Conservation (phyloP, 2,888 invertebrate species). For the Bedellia somnulentella region DNA sequence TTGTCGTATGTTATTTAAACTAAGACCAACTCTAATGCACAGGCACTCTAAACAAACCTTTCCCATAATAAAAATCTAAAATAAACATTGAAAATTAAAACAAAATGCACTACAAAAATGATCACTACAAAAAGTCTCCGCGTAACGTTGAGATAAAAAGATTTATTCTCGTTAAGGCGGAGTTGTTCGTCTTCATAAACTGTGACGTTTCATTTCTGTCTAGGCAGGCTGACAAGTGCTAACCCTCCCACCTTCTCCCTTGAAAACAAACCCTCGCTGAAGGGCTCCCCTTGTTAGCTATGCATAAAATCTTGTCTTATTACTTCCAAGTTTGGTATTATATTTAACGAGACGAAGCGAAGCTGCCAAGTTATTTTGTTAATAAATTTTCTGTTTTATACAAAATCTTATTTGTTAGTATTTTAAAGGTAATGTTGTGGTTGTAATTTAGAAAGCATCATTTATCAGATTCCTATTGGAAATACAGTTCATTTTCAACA, state of each 20-base stretch:
- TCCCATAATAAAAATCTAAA: too few species aligned
- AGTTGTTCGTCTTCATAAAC: conserved; percentile 58
- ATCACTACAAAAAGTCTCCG: too few species aligned
- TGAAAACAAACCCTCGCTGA: conserved; percentile 17
- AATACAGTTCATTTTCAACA: too few species aligned
- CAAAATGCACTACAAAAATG: too few species aligned
- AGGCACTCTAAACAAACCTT: too few species aligned
- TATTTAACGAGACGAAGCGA: conserved; percentile 54
- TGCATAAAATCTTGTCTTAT: conserved; percentile 61
- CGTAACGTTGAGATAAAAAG: conserved; percentile 21
- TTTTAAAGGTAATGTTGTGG: too few species aligned
- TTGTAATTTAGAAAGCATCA: too few species aligned
- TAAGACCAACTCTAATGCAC: too few species aligned
- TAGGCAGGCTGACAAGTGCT: conserved; percentile 52
- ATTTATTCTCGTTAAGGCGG: conserved; percentile 55
- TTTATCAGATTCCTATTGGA: too few species aligned
- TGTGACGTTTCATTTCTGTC: conserved; percentile 56
- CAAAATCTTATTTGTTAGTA: too few species aligned
- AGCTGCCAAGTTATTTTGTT: conserved; percentile 59
- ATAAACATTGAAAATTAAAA: too few species aligned
- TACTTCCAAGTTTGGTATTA: conserved; percentile 58
- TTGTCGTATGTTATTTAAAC: too few species aligned
- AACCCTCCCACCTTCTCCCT: conserved; percentile 24
- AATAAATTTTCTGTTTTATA: conserved; percentile 61
- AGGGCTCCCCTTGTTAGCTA: conserved; percentile 43